Base-by-base conservation (phyloP, 53 echinoderm and acorn worm species). In the Glandiceps talaboti region DNA sequence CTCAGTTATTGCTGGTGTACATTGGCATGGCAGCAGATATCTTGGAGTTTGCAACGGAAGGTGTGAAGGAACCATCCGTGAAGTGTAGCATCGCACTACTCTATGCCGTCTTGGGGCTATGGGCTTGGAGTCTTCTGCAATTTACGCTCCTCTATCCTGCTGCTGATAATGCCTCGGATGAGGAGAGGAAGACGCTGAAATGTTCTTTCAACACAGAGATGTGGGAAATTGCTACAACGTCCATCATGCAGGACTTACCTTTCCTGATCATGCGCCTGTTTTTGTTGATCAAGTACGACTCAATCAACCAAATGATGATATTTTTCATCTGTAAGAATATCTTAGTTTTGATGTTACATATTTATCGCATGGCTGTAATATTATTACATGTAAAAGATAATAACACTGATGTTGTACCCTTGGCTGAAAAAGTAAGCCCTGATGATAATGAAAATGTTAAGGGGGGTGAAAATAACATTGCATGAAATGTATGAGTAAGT, bases 11-110 rank as follows among this genome's bases (percentile, higher is more conserved):
- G 27, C 82, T 96, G 93, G n/a, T n/a, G n/a, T n/a, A n/a, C n/a
- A n/a, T n/a, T n/a, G n/a, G n/a, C n/a, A n/a, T n/a, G n/a, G n/a
- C 97, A 1, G 97, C 97, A 14, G 93, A 96, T 80, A 96, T 93
- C 82, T 81, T 96, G 73, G 97, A 96, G 78, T 96, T 96, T 77
- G 87, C 87, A 33, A 32, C 85, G 29, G 97, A 96, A 84, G 87
- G 85, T 31, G 83, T 96, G 30, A 87, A 89, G 30, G 91, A 92
- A 82, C 74, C 76, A 30, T 79, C 33, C 14, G 90, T 96, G 29
- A 82, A 84, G 80, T 96, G 97, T 79, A 77, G 93, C 79, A 74
- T 84, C 29, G 0, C 83, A 33, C 77, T 96, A 74, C 92, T 96
- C 82, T 77, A 88, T 31, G 28, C 90, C 73, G 87, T 92, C 80